A percentile compares a stretch with the other conserved stretches of the same genome.
Evolutionary conservation across 2,113 vertebrate species (phyloP).

Genomic region (Hippocampus barbouri): DNA sequence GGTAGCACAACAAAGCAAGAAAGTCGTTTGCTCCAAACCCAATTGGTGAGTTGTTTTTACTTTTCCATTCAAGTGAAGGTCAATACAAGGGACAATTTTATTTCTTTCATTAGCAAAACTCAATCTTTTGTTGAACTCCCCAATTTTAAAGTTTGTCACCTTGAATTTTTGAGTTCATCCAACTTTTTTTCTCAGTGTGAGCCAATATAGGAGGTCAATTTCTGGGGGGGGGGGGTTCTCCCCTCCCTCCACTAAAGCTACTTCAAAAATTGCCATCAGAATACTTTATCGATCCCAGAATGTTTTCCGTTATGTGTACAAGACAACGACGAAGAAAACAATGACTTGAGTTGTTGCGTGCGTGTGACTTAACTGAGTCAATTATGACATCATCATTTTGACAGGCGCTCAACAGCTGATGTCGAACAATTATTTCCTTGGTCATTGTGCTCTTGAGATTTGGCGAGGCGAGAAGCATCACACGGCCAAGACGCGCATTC

Average conservation of each 20-base stretch:
- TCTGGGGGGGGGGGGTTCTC: constrained; percentile 38
- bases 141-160: no score
- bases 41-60: no score
- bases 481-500: background rate
- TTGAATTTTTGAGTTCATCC: no score
- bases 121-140: no score
- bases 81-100: no score
- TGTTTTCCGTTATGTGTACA: background rate
- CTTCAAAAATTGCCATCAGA: constrained; percentile 45
- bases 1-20: no score
- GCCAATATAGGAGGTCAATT: constrained; percentile 67
- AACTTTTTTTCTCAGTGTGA: constrained; percentile 1
- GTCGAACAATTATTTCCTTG: background rate
- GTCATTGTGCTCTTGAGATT: background rate
- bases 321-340: no score
- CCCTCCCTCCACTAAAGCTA: constrained; percentile 38
- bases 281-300: background rate
- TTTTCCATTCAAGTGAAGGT: no score
- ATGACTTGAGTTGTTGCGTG: background rate
- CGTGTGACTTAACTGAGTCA: background rate
- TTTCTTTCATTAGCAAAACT: no score
- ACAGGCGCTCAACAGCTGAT: constrained; percentile 34
- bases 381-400: constrained; percentile 16
- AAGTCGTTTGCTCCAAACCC: no score
- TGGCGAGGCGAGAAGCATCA: constrained; percentile 8